Evolutionary conservation across 2,797 vertebrate genomes (phyloP).

Genomic region (Anguilla megastoma): DNA sequence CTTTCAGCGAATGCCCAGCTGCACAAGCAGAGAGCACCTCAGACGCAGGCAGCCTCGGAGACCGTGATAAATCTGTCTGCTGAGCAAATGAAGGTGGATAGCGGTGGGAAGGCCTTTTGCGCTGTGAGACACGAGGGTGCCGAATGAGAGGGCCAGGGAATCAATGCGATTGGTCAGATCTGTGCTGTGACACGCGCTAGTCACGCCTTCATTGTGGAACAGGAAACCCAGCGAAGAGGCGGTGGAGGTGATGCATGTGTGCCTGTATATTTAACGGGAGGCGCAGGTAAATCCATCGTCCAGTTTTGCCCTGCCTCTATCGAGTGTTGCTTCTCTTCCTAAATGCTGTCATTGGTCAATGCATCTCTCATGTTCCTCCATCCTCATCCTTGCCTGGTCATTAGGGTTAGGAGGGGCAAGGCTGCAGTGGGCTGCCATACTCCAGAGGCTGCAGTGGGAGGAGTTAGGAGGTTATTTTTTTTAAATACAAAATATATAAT

Average conservation of each 20-base stretch:
- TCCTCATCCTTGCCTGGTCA: not conserved
- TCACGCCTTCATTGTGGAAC: not conserved
- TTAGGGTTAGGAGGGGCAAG: not conserved
- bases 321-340: not conserved
- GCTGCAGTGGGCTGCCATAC: not conserved
- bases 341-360: not conserved
- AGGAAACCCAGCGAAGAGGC: not conserved
- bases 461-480: not conserved
- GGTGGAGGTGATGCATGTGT: not conserved
- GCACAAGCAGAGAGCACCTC: not conserved
- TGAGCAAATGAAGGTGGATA: slow-evolving; percentile 5
- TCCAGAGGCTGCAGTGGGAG: not conserved
- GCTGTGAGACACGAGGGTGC: not conserved
- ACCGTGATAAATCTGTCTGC: not conserved
- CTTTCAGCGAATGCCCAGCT: not conserved
- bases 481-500: too few relatives aligned
- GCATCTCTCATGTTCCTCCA: not conserved
- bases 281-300: not conserved
- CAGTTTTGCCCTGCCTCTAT: not conserved
- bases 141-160: not conserved
- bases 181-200: not conserved
- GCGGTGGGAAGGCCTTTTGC: not conserved
- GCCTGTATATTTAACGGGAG: not conserved
- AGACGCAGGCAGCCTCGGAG: not conserved
- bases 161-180: not conserved